Evolutionary conservation across 2,888 invertebrate genomes (phyloP).

Genomic region (Erynnis tages): DNA sequence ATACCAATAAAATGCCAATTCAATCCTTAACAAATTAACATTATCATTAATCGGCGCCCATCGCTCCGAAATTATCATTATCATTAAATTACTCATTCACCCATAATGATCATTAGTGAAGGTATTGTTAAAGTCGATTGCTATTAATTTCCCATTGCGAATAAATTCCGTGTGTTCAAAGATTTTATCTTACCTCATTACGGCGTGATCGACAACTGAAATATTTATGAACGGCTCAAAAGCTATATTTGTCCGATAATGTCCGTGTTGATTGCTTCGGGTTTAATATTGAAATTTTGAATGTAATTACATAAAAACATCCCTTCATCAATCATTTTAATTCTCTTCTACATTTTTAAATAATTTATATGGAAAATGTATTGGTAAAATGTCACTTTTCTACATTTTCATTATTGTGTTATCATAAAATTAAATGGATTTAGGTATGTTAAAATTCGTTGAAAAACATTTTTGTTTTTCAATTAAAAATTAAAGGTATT

Average conservation of each 20-base stretch:
- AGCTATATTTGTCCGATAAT: constrained; percentile 16
- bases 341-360: too few species aligned
- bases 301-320: too few species aligned
- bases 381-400: too few species aligned
- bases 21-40: constrained; percentile 21
- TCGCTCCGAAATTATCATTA: constrained; percentile 22
- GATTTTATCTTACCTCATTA: constrained; percentile 29
- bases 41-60: constrained; percentile 20
- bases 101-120: constrained; percentile 28
- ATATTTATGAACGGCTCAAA: constrained; percentile 24
- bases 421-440: too few species aligned
- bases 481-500: too few species aligned
- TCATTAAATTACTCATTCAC: constrained; percentile 25
- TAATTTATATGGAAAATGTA: too few species aligned
- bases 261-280: constrained; percentile 2
- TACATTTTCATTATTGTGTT: too few species aligned
- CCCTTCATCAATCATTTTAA: too few species aligned
- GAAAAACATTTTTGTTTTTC: too few species aligned
- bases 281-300: constrained; percentile 7
- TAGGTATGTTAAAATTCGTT: too few species aligned
- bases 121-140: constrained; percentile 31
- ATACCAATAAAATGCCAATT: constrained; percentile 15
- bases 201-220: constrained; percentile 24
- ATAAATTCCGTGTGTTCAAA: constrained; percentile 27
- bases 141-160: constrained; percentile 28